Percentiles rank a stretch among this genome's conserved stretches.
These are phyloP conservation scores for Tuberolachnus salignus DNA, from an alignment of 2,888 invertebrate genomes.

Conservation along the genomic window DNA sequence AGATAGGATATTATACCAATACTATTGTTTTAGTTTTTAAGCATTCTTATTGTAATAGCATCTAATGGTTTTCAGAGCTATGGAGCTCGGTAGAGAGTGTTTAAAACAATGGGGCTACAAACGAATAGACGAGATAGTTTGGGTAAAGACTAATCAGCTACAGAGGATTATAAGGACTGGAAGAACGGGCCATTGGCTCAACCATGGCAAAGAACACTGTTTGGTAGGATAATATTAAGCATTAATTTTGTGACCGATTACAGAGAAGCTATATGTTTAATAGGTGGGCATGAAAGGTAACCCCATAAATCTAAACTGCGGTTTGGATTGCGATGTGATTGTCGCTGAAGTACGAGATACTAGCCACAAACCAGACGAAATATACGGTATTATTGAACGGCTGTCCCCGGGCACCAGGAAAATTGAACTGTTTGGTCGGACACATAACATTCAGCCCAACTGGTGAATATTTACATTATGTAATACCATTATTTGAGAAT, in stretches of 20 bases:
- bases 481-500: neutral
- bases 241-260: neutral
- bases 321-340: slow-evolving; percentile 96
- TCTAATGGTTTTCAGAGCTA: slow-evolving; percentile 70
- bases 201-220: slow-evolving; percentile 98
- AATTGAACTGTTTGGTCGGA: slow-evolving; percentile 94
- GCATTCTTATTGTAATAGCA: neutral
- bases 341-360: slow-evolving; percentile 98
- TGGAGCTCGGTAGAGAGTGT: slow-evolving; percentile 96
- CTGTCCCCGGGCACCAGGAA: slow-evolving; percentile 95
- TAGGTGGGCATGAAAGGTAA: slow-evolving; percentile 94
- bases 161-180: slow-evolving; percentile 97
- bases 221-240: slow-evolving; percentile 66
- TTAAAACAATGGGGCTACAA: slow-evolving; percentile 96
- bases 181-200: slow-evolving; percentile 96
- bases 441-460: slow-evolving; percentile 97
- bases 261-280: neutral
- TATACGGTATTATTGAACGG: slow-evolving; percentile 96
- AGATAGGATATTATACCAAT: too few relatives aligned
- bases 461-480: slow-evolving; percentile 76
- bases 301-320: slow-evolving; percentile 87
- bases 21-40: too few relatives aligned
- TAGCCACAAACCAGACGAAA: slow-evolving; percentile 97
- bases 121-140: slow-evolving; percentile 94
- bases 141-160: slow-evolving; percentile 98